Conservation (phyloP, 2,888 invertebrate genomes). For the Agonopterix alstromeriana region DNA sequence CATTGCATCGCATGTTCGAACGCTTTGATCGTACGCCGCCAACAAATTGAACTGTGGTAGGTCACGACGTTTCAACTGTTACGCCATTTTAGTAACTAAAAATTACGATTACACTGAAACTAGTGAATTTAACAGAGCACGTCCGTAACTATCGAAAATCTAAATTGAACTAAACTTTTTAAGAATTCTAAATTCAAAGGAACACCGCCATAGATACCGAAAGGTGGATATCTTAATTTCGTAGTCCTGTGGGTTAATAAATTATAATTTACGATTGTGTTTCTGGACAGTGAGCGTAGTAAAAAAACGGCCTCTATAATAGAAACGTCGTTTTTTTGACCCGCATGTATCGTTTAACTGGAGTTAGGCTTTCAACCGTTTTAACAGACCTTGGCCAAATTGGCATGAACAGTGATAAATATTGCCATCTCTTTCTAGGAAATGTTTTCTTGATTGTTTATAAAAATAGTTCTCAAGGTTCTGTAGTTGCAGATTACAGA, state of each 20-base stretch:
- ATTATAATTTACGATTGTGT: slow-evolving; percentile 72
- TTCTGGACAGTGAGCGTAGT: slow-evolving; percentile 41
- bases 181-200: slow-evolving; percentile 44
- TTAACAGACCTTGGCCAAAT: slow-evolving; percentile 36
- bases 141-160: slow-evolving; percentile 48
- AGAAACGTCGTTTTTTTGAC: slow-evolving; percentile 67
- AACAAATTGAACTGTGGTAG: slow-evolving; percentile 54
- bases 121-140: slow-evolving; percentile 15
- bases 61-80: slow-evolving; percentile 43
- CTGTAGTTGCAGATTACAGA: background rate
- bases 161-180: slow-evolving; percentile 39
- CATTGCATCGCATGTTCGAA: slow-evolving; percentile 39
- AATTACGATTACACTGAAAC: slow-evolving; percentile 7
- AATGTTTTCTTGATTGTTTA: slow-evolving; percentile 12
- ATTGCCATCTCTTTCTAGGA: slow-evolving; percentile 48
- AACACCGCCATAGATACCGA: slow-evolving; percentile 53
- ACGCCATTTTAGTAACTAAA: background rate
- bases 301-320: slow-evolving; percentile 67
- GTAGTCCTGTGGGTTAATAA: slow-evolving; percentile 55
- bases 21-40: slow-evolving; percentile 44
- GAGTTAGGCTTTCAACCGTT: slow-evolving; percentile 45
- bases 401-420: slow-evolving; percentile 26
- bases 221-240: slow-evolving; percentile 69
- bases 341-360: slow-evolving; percentile 57
- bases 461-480: slow-evolving; percentile 1